Conservation (phyloP, 2,888 invertebrate species). For the Eilema griseolum region DNA sequence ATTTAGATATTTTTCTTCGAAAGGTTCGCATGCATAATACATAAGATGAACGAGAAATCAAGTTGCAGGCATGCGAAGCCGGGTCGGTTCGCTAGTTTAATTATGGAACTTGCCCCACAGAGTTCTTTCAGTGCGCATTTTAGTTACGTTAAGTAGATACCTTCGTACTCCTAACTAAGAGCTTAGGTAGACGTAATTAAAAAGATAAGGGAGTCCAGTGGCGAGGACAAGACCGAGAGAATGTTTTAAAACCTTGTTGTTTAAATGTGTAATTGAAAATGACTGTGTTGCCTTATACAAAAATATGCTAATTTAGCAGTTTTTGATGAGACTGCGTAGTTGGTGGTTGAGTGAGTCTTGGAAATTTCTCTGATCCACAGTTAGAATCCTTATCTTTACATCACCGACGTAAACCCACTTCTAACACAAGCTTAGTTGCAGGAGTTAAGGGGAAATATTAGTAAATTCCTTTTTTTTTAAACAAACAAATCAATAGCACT, state of each 20-base stretch:
- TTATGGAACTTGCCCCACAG: not conserved
- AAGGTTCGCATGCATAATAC: constrained; percentile 1
- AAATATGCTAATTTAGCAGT: not conserved
- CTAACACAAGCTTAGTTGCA: no score
- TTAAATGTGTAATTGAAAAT: not conserved
- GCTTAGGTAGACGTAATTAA: not conserved
- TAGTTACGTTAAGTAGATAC: not conserved
- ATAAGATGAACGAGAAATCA: not conserved
- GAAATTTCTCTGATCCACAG: no score
- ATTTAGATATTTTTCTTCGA: not conserved
- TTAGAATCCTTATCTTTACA: no score
- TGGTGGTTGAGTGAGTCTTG: not conserved
- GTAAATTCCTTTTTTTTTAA: no score
- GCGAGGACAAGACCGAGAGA: not conserved
- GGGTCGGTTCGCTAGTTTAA: not conserved
- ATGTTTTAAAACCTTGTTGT: not conserved
- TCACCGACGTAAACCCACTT: no score
- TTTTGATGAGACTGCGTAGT: not conserved
- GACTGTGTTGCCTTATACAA: not conserved
- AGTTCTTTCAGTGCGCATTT: not conserved
- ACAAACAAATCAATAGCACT: no score
- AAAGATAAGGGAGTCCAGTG: not conserved
- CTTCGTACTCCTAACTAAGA: not conserved
- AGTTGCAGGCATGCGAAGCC: not conserved
- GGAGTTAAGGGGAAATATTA: no score